These are phyloP conservation scores for Aldabrachelys gigantea DNA, from an alignment of 2,113 vertebrate genomes.

Conservation along the genomic window DNA sequence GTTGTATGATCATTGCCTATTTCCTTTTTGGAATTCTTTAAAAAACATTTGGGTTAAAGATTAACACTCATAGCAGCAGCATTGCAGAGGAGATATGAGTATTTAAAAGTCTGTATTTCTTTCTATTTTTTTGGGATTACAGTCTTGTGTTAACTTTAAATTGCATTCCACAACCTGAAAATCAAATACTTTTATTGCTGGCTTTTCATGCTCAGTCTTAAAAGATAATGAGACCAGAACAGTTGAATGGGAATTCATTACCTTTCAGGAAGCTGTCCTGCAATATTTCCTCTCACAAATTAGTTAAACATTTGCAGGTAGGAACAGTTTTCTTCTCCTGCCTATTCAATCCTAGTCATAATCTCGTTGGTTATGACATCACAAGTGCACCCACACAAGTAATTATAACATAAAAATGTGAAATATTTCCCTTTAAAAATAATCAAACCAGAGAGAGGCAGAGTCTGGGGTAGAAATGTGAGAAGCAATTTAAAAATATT, in stretches of 20 bases:
- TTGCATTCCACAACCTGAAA: neutral
- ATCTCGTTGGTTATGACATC: neutral
- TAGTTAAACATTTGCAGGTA: slow-evolving; percentile 53
- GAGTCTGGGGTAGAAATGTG: neutral
- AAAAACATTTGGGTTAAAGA: neutral
- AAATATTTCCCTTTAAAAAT: neutral
- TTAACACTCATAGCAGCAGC: neutral
- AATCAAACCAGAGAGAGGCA: neutral
- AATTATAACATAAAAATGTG: neutral
- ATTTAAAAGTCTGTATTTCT: neutral
- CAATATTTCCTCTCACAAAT: slow-evolving; percentile 21
- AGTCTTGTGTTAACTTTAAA: neutral
- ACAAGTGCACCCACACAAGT: neutral
- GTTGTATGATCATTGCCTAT: accelerated
- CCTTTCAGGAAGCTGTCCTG: slow-evolving; percentile 51
- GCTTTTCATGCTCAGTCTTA: slow-evolving; percentile 34
- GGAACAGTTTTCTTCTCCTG: neutral
- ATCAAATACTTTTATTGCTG: slow-evolving; percentile 2
- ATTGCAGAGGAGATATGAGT: neutral
- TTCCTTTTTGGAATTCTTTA: neutral
- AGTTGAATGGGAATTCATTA: slow-evolving; percentile 51
- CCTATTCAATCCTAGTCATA: neutral
- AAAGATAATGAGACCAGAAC: slow-evolving; percentile 10
- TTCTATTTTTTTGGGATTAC: neutral
- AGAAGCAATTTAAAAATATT: neutral